A percentile compares a stretch with the other conserved stretches of the same genome.
phyloP scores from a whole-genome alignment of 2,888 invertebrate genomes.

The Parapristionchus giblindavisi region DNA sequence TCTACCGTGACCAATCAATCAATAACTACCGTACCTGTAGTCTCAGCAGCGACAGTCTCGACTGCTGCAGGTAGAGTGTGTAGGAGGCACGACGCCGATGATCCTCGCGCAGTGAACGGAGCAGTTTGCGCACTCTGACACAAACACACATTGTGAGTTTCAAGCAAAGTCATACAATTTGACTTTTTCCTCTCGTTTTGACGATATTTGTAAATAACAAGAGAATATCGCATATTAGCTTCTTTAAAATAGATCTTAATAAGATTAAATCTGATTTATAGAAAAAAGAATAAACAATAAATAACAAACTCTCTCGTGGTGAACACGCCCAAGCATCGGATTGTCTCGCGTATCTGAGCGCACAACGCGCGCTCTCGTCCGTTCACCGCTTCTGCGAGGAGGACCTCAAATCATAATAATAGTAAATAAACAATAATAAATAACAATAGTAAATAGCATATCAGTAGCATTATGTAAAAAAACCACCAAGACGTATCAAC shows the following conservation, averaged over 20 bases:
- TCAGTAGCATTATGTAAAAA: too few relatives aligned
- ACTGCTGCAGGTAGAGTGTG: slow-evolving; percentile 83
- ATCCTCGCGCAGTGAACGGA: slow-evolving; percentile 81
- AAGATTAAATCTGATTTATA: too few relatives aligned
- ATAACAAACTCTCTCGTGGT: slow-evolving; percentile 25
- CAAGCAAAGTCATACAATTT: neutral
- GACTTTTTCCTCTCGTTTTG: too few relatives aligned
- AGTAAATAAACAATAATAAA: too few relatives aligned
- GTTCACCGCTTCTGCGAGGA: slow-evolving; percentile 83
- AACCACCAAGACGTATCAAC: too few relatives aligned
- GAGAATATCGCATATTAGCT: too few relatives aligned
- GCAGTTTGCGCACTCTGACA: slow-evolving; percentile 79
- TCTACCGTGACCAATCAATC: neutral
- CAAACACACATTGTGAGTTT: neutral
- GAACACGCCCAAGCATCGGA: slow-evolving; percentile 80
- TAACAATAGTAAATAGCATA: too few relatives aligned
- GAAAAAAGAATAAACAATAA: neutral
- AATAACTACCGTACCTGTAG: slow-evolving; percentile 11
- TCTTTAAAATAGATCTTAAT: too few relatives aligned
- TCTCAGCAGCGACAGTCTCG: slow-evolving; percentile 80
- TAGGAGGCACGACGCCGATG: slow-evolving; percentile 82
- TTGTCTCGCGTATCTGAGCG: slow-evolving; percentile 80
- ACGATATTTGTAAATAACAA: too few relatives aligned
- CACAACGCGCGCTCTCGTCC: slow-evolving; percentile 81
- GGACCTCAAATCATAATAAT: slow-evolving; percentile 41